Evolutionary conservation across 2,888 invertebrate species (phyloP).

Genomic region (Nezara viridula): DNA sequence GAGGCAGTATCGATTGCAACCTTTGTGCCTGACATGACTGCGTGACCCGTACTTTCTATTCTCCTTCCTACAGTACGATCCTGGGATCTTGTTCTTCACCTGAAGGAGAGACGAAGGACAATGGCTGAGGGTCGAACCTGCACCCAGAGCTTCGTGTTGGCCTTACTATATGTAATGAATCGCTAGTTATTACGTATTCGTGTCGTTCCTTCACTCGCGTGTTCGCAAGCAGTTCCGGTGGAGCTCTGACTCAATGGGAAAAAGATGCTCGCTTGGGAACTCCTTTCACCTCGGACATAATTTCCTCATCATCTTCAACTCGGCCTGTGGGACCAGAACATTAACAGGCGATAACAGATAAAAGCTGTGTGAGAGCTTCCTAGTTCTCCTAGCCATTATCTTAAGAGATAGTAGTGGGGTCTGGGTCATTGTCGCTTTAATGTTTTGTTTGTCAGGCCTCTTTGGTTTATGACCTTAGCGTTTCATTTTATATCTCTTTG

Average conservation of each 20-base stretch:
- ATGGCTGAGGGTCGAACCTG: not conserved
- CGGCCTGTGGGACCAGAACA: not conserved
- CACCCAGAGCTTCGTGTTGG: not conserved
- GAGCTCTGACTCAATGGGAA: not conserved
- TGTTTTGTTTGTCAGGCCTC: not conserved
- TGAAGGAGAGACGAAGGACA: not conserved
- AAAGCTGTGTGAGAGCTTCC: not conserved
- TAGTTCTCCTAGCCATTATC: not conserved
- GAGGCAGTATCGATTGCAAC: not conserved
- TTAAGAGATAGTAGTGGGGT: not conserved
- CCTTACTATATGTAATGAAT: not conserved
- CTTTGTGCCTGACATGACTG: not conserved
- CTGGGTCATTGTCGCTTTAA: conserved; percentile 26
- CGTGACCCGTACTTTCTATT: conserved; percentile 19
- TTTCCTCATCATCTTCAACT: conserved; percentile 1
- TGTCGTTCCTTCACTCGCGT: not conserved
- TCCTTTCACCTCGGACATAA: not conserved
- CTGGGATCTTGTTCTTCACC: not conserved
- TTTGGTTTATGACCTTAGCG: not conserved
- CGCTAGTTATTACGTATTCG: not conserved
- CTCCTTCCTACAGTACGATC: not conserved
- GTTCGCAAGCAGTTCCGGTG: not conserved
- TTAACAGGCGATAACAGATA: conserved; percentile 22
- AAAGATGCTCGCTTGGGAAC: not conserved
- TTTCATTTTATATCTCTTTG: not conserved